Percentiles rank a stretch among this genome's conserved stretches.
phyloP scores from a whole-genome alignment of 2,888 invertebrate genomes.

The Troides oblongomaculatus region DNA sequence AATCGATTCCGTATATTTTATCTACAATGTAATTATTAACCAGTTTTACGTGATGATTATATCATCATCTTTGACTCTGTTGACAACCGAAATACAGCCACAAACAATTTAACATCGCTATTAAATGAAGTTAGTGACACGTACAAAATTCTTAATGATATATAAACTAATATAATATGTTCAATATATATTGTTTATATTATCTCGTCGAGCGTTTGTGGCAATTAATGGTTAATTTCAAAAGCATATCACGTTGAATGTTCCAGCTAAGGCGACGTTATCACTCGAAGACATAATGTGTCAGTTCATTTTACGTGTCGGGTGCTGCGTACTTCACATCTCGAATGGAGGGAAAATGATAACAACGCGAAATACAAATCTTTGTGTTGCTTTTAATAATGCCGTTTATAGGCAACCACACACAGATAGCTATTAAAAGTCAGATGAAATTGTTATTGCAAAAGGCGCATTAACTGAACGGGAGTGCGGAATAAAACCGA shows the following conservation, averaged over 20 bases:
- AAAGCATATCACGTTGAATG: slow-evolving; percentile 5
- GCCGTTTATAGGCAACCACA: slow-evolving; percentile 22
- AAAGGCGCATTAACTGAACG: slow-evolving; percentile 6
- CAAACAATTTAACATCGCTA: no score
- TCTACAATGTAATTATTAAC: no score
- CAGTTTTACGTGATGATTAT: no score
- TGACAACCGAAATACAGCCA: no score
- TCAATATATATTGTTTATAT: background rate
- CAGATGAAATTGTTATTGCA: slow-evolving; percentile 13
- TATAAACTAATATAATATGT: background rate
- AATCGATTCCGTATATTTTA: no score
- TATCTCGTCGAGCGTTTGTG: background rate
- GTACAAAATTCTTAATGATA: background rate
- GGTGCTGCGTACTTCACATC: slow-evolving; percentile 25
- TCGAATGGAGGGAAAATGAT: slow-evolving; percentile 24
- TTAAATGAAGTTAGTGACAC: no score
- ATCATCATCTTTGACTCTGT: no score
- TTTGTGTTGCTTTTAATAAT: slow-evolving; percentile 18
- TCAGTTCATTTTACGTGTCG: slow-evolving; percentile 15
- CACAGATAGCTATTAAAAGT: slow-evolving; percentile 20
- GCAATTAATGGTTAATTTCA: slow-evolving; percentile 6
- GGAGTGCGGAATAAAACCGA: slow-evolving; percentile 13
- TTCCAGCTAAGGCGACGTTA: slow-evolving; percentile 18
- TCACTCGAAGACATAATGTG: slow-evolving; percentile 16
- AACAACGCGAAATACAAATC: slow-evolving; percentile 26